Evolutionary conservation across 2,888 invertebrate genomes (phyloP).

Genomic region (Pelosia muscerda): DNA sequence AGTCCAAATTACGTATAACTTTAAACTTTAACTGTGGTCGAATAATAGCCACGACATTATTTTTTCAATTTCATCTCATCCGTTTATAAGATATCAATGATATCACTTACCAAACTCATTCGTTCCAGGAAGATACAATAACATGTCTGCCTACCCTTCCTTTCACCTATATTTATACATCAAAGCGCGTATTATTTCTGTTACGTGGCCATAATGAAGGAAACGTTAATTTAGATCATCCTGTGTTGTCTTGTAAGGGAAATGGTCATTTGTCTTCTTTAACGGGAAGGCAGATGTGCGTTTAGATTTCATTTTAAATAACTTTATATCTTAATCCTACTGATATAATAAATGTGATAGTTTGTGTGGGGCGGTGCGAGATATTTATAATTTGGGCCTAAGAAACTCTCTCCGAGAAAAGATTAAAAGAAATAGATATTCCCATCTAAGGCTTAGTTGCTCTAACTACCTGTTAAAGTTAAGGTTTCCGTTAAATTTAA

Average conservation of each 20-base stretch:
- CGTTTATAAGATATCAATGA: not conserved
- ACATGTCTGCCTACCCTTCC: conserved; percentile 6
- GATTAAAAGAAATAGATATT: no score
- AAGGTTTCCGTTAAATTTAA: no score
- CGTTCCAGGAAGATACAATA: conserved; percentile 8
- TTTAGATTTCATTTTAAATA: not conserved
- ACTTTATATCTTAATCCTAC: not conserved
- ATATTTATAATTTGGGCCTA: no score
- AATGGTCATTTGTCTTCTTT: conserved; percentile 47
- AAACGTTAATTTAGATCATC: conserved; percentile 47
- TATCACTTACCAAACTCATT: conserved; percentile 14
- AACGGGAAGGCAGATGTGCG: conserved; percentile 29
- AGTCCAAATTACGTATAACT: no score
- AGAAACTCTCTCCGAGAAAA: no score
- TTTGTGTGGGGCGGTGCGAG: no score
- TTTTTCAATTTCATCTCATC: conserved; percentile 1
- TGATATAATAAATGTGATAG: no score
- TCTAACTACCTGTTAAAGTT: no score
- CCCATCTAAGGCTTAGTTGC: no score
- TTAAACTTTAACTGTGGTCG: not conserved
- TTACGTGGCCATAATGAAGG: conserved; percentile 34
- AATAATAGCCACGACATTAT: not conserved
- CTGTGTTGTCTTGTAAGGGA: conserved; percentile 42
- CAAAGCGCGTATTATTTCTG: conserved; percentile 43
- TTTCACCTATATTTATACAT: conserved; percentile 24